phyloP scores from a whole-genome alignment of 2,113 vertebrate genomes.

The Holacanthus passer region DNA sequence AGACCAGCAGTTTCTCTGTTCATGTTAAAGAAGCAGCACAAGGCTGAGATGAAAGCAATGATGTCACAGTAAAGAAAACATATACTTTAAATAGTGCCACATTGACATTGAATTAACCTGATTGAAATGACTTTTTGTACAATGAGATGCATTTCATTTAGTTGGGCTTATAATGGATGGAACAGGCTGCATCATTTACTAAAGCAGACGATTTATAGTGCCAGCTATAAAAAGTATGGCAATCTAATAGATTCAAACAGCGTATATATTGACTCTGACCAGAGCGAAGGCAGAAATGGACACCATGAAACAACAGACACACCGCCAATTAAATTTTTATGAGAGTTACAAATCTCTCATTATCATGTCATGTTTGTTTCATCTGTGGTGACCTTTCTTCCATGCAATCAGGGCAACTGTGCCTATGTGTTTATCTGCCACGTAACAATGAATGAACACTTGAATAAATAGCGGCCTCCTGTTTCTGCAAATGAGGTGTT shows the following conservation, averaged over 20 bases:
- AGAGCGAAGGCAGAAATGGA: too few species aligned
- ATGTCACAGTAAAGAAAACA: neutral
- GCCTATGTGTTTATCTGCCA: neutral
- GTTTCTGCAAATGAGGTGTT: conserved; percentile 22
- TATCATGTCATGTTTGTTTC: neutral
- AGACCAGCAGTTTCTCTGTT: neutral
- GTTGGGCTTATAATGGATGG: neutral
- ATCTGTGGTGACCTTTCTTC: conserved; percentile 10
- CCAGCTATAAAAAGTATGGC: neutral
- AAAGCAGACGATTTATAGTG: neutral
- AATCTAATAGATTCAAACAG: conserved; percentile 10
- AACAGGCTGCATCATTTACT: neutral
- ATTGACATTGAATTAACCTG: neutral
- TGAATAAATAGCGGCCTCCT: conserved; percentile 4
- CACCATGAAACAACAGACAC: neutral
- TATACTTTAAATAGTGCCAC: neutral
- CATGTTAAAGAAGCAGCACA: neutral
- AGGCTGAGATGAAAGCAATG: neutral
- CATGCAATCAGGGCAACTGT: neutral
- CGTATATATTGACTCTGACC: neutral
- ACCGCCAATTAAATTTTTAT: neutral
- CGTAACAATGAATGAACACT: neutral
- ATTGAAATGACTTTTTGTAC: conserved; percentile 16
- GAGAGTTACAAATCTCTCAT: conserved; percentile 7
- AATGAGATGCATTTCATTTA: conserved; percentile 5